Base-by-base conservation (phyloP, 2,113 vertebrate genomes). In the Pyrgilauda ruficollis region DNA sequence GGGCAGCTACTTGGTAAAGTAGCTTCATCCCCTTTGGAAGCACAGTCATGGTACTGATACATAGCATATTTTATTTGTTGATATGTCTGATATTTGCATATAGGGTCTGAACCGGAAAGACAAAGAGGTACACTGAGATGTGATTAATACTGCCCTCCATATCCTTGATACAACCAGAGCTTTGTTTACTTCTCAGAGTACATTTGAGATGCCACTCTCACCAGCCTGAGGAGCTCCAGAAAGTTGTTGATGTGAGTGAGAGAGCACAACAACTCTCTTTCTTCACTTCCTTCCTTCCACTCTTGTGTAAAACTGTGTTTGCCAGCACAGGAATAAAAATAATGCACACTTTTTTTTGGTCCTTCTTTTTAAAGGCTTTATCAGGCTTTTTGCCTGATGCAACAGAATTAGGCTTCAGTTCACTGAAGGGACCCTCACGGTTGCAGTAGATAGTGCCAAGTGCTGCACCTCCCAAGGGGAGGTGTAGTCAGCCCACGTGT, bases 231-330 rank as follows among this genome's bases (percentile, higher is more conserved):
- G 49, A 81, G 46, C 79, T 84, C 24, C 27, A 46, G 59, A 74
- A 44, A 85, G 69, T 15, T 92, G 52, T 52, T 89, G 53, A 22
- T 39, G 10, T 11, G 19, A 53, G 11, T 10, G 19, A 64, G 28
- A 7, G 13, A 84, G 39, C 55, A 81, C 0, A 5, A 73, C 21
- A 24, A 75, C 27, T 30, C 43, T 9, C 68, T 96, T 96, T 85
- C 89, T 89, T 94, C 85, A 97, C 78, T 97, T 96, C 96, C 96
- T 97, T 97, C 93, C 95, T 96, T 63, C 24, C 10, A 5, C 61
- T 70, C 75, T 96, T 96, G 68, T 3, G 0, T 62, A 88, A 92
- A 44, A 26, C 56, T 94, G 84, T 68, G 86, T 92, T 81, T 76
- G 74, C 70, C 46, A 70, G 21, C 41, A 73, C 8, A 52, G 52